These are phyloP conservation scores for Noctua pronuba DNA, from an alignment of 2,888 invertebrate genomes.

Conservation along the genomic window DNA sequence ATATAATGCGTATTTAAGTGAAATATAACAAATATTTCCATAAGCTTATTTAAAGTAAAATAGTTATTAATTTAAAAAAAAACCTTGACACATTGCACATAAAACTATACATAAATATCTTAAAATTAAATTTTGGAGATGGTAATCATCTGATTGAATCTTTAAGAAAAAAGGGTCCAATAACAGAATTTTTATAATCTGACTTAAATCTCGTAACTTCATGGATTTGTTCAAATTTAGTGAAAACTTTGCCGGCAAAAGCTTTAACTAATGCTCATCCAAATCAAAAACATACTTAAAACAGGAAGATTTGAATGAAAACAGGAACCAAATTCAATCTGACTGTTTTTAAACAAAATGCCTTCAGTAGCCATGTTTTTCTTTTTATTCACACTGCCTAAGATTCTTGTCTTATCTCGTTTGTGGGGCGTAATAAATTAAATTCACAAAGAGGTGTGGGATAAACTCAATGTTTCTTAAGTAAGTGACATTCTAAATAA, in stretches of 20 bases:
- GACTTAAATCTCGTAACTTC: background rate
- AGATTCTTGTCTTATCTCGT: constrained; percentile 74
- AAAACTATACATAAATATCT: no score
- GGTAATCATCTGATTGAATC: no score
- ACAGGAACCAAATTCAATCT: constrained; percentile 3
- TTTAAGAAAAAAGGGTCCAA: no score
- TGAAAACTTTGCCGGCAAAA: background rate
- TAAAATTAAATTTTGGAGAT: no score
- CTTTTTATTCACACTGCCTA: constrained; percentile 19
- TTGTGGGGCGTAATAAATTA: constrained; percentile 79
- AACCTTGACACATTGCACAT: no score
- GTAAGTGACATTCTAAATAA: constrained; percentile 56
- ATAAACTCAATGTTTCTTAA: constrained; percentile 64
- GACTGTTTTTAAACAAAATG: background rate
- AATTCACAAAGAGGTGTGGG: constrained; percentile 77
- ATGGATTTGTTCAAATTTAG: background rate
- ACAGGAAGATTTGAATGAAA: background rate
- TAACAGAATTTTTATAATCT: no score
- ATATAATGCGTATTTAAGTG: no score
- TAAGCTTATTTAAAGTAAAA: no score
- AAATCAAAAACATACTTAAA: background rate
- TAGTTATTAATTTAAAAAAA: no score
- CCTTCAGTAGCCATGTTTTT: constrained; percentile 21
- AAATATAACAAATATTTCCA: no score
- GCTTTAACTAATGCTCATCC: background rate